Evolutionary conservation across 2,888 invertebrate species (phyloP).

Genomic region (Stenichneumon culpator): DNA sequence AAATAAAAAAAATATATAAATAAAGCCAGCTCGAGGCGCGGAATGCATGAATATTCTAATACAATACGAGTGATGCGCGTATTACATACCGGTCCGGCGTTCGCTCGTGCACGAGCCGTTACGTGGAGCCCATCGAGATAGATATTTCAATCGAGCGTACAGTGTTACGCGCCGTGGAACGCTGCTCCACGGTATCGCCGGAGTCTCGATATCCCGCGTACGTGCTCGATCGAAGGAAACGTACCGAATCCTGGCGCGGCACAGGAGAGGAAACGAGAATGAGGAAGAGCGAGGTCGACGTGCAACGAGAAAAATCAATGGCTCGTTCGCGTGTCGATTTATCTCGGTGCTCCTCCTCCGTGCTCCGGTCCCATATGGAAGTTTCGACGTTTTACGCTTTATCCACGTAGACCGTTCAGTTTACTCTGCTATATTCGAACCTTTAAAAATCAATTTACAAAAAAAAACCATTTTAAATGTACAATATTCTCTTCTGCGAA

Average conservation of each 20-base stretch:
- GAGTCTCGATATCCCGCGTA: conserved; percentile 66
- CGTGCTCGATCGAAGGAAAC: conserved; percentile 72
- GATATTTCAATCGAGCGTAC: conserved; percentile 59
- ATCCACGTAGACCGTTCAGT: not conserved
- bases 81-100: not conserved
- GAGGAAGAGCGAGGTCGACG: conserved; percentile 24
- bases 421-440: not conserved
- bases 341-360: conserved; percentile 30
- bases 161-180: conserved; percentile 38
- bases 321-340: conserved; percentile 57
- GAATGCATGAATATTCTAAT: conserved; percentile 46
- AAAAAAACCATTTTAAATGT: not conserved
- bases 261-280: conserved; percentile 20
- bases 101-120: conserved; percentile 42
- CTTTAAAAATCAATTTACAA: not conserved
- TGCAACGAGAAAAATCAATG: conserved; percentile 65
- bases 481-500: not conserved
- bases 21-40: not conserved
- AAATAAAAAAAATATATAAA: not conserved
- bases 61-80: conserved; percentile 9
- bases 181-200: conserved; percentile 44
- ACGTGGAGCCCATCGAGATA: conserved; percentile 51
- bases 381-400: not conserved
- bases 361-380: not conserved
- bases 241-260: conserved; percentile 70